Evolutionary conservation across 1,140 invertebrate species (phyloP).

Genomic region (Caenorhabditis tropicalis): DNA sequence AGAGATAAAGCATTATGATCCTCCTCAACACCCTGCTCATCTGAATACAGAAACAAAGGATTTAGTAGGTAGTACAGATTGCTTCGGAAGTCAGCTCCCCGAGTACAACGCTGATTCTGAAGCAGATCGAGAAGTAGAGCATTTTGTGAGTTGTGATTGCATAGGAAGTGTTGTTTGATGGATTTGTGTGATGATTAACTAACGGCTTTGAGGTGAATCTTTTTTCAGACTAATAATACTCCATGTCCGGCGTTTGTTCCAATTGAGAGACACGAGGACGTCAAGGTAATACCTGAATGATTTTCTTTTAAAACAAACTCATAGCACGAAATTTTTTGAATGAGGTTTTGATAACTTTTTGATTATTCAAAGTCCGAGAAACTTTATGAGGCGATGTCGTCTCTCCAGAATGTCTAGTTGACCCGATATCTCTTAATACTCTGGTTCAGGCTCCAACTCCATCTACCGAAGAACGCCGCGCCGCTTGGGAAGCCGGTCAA

Average conservation of each 20-base stretch:
- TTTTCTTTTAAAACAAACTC: neutral
- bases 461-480: constrained; percentile 65
- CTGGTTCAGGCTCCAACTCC: constrained; percentile 54
- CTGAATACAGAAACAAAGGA: neutral
- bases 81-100: neutral
- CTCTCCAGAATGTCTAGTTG: too few relatives aligned
- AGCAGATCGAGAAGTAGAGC: constrained; percentile 4
- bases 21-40: neutral
- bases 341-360: neutral
- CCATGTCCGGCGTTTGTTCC: constrained; percentile 25
- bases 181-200: neutral
- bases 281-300: neutral
- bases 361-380: too few relatives aligned
- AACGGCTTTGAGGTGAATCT: neutral
- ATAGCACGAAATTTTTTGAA: neutral
- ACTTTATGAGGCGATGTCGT: too few relatives aligned
- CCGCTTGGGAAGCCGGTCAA: constrained; percentile 88
- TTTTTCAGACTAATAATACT: constrained; percentile 38
- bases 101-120: neutral
- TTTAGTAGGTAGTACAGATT: constrained; percentile 33
- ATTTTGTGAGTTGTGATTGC: neutral
- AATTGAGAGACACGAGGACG: neutral
- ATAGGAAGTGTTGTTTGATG: neutral
- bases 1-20: neutral
- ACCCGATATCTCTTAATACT: neutral